A percentile compares a stretch with the other conserved stretches of the same genome.
Conservation (phyloP, 2,113 vertebrate species). For the Oxygymnocypris stewartii region DNA sequence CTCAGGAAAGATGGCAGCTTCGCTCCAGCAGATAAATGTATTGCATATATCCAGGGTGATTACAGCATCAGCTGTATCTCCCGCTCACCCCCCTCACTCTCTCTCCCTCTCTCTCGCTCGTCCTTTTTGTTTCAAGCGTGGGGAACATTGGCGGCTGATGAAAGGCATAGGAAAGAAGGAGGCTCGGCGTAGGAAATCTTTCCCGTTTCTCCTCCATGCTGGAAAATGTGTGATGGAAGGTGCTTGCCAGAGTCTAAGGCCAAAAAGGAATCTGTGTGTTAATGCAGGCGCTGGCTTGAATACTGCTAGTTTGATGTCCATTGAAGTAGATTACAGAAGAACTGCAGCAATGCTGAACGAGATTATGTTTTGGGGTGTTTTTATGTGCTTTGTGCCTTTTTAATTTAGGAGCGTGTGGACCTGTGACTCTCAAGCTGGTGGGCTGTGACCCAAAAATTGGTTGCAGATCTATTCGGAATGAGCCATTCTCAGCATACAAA, state of each 20-base stretch:
- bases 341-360: not conserved
- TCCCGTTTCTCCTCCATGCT: constrained; percentile 10
- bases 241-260: constrained; percentile 38
- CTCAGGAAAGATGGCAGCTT: constrained; percentile 69
- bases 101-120: constrained; percentile 55
- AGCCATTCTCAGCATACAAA: not conserved
- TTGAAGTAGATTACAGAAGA: not conserved
- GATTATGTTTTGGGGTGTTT: not conserved
- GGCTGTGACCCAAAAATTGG: not conserved
- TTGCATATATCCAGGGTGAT: constrained; percentile 72
- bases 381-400: not conserved
- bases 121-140: constrained; percentile 39
- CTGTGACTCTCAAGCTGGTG: not conserved
- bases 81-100: constrained; percentile 14
- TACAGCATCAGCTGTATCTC: constrained; percentile 72
- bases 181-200: constrained; percentile 29
- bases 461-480: not conserved
- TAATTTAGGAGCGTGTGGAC: not conserved
- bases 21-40: constrained; percentile 74
- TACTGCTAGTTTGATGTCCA: not conserved
- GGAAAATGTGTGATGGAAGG: constrained; percentile 35
- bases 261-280: constrained; percentile 22
- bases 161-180: constrained; percentile 35
- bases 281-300: constrained; percentile 26
- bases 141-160: constrained; percentile 38